Evolutionary conservation across 1,140 invertebrate species (phyloP).

Genomic region (Caenorhabditis briggsae): DNA sequence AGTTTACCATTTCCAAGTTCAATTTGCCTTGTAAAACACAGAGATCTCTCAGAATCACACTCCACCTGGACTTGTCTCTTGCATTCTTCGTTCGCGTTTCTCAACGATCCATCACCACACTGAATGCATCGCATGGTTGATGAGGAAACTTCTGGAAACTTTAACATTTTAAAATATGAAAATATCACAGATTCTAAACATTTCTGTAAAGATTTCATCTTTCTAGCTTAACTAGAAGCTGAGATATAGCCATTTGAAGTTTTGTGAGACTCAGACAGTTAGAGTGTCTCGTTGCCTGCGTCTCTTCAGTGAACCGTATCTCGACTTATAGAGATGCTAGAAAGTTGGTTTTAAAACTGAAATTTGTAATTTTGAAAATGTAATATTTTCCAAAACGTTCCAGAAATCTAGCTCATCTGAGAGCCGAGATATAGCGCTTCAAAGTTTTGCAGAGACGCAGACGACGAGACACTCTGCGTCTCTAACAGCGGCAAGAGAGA

Average conservation of each 20-base stretch:
- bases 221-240: neutral
- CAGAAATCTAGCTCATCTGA: neutral
- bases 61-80: constrained; percentile 61
- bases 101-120: constrained; percentile 58
- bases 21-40: constrained; percentile 73
- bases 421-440: neutral
- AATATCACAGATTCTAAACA: neutral
- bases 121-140: constrained; percentile 58
- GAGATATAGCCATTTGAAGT: neutral
- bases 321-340: no score
- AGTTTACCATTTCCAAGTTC: constrained; percentile 63
- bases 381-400: no score
- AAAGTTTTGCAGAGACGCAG: no score
- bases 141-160: constrained; percentile 27
- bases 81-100: constrained; percentile 55
- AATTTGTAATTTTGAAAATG: no score
- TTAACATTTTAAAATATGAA: neutral
- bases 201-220: no score
- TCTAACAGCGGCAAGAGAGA: no score
- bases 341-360: no score
- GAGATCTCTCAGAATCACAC: constrained; percentile 66
- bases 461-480: no score
- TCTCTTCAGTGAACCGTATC: no score
- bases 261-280: no score
- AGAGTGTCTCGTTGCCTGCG: no score